These are phyloP conservation scores for Trichogramma dendrolimi DNA, from an alignment of 2,888 invertebrate species.

Conservation along the genomic window DNA sequence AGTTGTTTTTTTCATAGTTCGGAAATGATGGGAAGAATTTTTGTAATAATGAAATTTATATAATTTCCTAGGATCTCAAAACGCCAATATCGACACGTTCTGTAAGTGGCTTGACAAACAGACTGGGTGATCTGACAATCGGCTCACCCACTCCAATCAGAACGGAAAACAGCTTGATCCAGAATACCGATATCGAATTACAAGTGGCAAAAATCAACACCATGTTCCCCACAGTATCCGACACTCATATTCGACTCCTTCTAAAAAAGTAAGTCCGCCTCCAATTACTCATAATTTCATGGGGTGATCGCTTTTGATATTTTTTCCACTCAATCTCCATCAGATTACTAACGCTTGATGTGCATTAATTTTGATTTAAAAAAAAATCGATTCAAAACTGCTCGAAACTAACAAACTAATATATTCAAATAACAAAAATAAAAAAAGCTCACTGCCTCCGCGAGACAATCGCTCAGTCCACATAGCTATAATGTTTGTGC, in stretches of 20 bases:
- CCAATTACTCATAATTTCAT: too few species aligned
- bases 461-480: too few species aligned
- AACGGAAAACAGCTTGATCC: conserved; percentile 61
- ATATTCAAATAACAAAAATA: too few species aligned
- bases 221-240: conserved; percentile 87
- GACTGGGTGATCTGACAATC: conserved; percentile 48
- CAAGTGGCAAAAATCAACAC: conserved; percentile 76
- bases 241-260: conserved; percentile 80
- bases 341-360: conserved; percentile 8
- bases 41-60: neutral
- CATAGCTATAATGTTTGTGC: conserved; percentile 38
- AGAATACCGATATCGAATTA: conserved; percentile 67
- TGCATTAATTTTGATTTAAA: too few species aligned
- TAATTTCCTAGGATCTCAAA: conserved; percentile 45
- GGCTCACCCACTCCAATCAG: conserved; percentile 47
- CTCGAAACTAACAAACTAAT: too few species aligned
- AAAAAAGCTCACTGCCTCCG: too few species aligned
- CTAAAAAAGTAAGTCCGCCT: conserved; percentile 75
- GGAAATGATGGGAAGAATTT: neutral
- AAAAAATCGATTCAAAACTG: too few species aligned
- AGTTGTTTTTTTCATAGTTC: too few species aligned
- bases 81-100: conserved; percentile 47
- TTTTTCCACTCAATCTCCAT: conserved; percentile 19
- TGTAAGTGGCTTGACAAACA: conserved; percentile 46
- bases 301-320: too few species aligned